Evolutionary conservation across 2,797 vertebrate species (phyloP).

Genomic region (Premnoplex brunnescens): DNA sequence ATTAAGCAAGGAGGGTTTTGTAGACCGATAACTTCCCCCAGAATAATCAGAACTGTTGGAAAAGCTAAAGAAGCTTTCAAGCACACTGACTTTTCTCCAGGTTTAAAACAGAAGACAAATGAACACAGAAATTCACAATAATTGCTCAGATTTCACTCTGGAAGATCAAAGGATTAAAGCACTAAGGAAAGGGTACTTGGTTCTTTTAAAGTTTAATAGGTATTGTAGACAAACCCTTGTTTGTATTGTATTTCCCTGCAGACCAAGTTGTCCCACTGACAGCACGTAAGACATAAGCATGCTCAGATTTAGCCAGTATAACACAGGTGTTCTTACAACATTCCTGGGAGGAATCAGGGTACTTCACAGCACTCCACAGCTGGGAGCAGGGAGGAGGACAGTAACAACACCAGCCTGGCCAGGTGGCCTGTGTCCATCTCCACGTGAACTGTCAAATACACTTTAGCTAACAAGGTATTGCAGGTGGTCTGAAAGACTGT

Average conservation of each 20-base stretch:
- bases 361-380: too few species aligned
- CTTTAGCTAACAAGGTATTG: neutral
- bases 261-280: neutral
- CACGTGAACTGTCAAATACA: accelerated
- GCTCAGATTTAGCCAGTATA: neutral
- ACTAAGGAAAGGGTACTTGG: neutral
- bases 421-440: neutral
- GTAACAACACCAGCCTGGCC: neutral
- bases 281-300: neutral
- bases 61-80: neutral
- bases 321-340: neutral
- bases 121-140: neutral
- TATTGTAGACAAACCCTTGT: neutral
- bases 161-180: neutral
- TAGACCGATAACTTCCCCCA: neutral
- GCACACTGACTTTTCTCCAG: neutral
- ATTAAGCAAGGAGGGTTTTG: neutral
- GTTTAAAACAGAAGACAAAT: neutral
- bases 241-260: neutral
- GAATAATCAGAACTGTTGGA: neutral
- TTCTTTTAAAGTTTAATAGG: neutral
- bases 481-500: neutral
- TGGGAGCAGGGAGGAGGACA: neutral
- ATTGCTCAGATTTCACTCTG: neutral
- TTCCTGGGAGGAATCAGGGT: neutral